Evolutionary conservation across 2,113 vertebrate species (phyloP), one percentile per base, ranked within the genome.

Genomic region (Chloroceryle aenea): DNA sequence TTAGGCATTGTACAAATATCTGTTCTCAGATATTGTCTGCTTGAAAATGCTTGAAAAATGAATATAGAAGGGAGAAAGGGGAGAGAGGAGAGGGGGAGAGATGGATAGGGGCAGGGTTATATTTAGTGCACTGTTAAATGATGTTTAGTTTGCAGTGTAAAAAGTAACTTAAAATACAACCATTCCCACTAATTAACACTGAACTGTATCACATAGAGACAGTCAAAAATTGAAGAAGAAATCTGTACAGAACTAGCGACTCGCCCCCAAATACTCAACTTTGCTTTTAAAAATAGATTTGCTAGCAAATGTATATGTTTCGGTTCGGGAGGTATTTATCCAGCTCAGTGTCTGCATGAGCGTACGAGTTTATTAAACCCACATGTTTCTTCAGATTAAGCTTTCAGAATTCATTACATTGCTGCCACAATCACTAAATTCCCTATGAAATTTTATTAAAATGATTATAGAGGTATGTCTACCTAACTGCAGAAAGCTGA

Each of bases 341-440:
- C 55, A 56, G 26, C 53, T 95, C 18, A 63, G 48, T 87, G 47
- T 43, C 50, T 80, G 68, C 34, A 63, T 64, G 34, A 75, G 50
- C 52, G 72, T 61, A 47, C 5, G 71, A 71, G 26, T 77, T 90
- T 29, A 40, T 93, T 81, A 89, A 83, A 71, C 25, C 21, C 84
- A 18, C 25, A 67, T 47, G 16, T 52, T 86, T 74, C 78, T 87
- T 59, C 76, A 86, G 64, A 67, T 83, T 67, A 86, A 66, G 29
- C 59, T 89, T 90, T 80, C 63, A 74, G 59, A 90, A 95, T 92
- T 95, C 68, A 81, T 89, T 81, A 20, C 52, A 48, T 48, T 81
- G 32, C 38, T 81, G 26, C 10, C 36, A 59, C 25, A 74, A 71
- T 40, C 42, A 81, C 26, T 77, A 74, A 77, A 53, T 67, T 89